These are phyloP conservation scores for Catocala fraxini DNA, from an alignment of 2,888 invertebrate species.

Conservation along the genomic window DNA sequence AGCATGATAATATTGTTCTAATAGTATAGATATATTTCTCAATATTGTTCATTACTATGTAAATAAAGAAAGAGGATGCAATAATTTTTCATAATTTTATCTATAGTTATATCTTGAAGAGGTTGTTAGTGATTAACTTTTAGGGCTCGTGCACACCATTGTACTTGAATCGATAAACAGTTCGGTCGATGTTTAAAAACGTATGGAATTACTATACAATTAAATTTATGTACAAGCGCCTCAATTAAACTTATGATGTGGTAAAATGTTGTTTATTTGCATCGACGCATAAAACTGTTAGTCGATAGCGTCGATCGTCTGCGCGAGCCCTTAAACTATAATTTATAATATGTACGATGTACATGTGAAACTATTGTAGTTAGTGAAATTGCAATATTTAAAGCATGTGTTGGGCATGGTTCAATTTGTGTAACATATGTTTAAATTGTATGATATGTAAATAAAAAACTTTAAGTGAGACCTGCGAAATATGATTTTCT, in stretches of 20 bases:
- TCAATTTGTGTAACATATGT: conserved; percentile 78
- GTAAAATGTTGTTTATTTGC: neutral
- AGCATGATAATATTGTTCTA: conserved; percentile 59
- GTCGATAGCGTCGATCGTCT: conserved; percentile 11
- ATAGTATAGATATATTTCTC: conserved; percentile 61
- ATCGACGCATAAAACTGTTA: conserved; percentile 48
- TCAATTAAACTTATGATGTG: conserved; percentile 1
- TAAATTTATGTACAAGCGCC: conserved; percentile 2
- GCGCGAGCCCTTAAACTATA: conserved; percentile 30
- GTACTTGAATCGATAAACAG: conserved; percentile 5
- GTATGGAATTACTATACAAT: neutral
- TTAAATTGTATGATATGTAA: conserved; percentile 85
- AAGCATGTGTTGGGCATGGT: conserved; percentile 69
- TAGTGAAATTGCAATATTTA: conserved; percentile 79
- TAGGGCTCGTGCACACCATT: conserved; percentile 28
- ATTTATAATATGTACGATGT: conserved; percentile 79
- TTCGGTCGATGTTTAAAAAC: conserved; percentile 21
- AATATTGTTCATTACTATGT: conserved; percentile 69
- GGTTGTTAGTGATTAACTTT: conserved; percentile 75
- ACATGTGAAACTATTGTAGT: conserved; percentile 82
- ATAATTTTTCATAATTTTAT: conserved; percentile 83
- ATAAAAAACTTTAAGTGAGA: conserved; percentile 82
- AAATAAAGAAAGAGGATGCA: conserved; percentile 77
- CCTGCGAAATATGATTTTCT: conserved; percentile 86
- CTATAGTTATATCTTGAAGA: conserved; percentile 69